Base-by-base conservation (phyloP, 2,888 invertebrate species). In the Eugnorisma glareosa region DNA sequence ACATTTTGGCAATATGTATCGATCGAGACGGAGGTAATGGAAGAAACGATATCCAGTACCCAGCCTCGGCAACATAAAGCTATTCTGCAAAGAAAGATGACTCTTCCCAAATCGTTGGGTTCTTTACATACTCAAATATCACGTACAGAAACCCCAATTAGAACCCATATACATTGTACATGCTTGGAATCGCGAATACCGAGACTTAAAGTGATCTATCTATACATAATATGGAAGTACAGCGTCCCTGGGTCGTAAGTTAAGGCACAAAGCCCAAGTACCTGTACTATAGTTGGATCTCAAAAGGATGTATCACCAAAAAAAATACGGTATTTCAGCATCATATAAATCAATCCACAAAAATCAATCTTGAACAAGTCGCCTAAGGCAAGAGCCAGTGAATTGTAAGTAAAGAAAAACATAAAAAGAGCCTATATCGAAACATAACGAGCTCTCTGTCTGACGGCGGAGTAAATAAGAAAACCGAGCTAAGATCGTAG, bases 371-470 rank as follows among this genome's bases (percentile, higher is more conserved):
- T 48, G 31, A 61, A 67, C 40, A 61, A 69, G 67, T 68, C 48
- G 57, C 83, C 59, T 35, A 51, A 24, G 61, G 70, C 67, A 71
- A 74, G 57, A 70, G 28, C 21, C 59, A 66, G 31, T 3, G 35
- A 66, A 75, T 57, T 73, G 31, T 70, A 35, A 70, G 57, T 15
- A 45, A 75, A 67, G 35, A 51, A 54, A 73, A 64, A 79, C 59
- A 78, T 48, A 66, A 73, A 66, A 45, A 67, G 40, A 40, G n/a
- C n/a, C 13, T 80, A 61, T 73, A 76, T 68, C 35, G 67, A 73
- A 76, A 76, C 68, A 64, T 71, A 79, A 83, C 76, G 80, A 83
- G 70, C 18, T 83, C 43, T 40, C 84, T 51, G 59, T 54, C 68
- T 69, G 69, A 69, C 69, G 66, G 35, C 43, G 79, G 68, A 79